Evolutionary conservation across 2,888 invertebrate species (phyloP).

Genomic region (Nipponacmea schrenckii): DNA sequence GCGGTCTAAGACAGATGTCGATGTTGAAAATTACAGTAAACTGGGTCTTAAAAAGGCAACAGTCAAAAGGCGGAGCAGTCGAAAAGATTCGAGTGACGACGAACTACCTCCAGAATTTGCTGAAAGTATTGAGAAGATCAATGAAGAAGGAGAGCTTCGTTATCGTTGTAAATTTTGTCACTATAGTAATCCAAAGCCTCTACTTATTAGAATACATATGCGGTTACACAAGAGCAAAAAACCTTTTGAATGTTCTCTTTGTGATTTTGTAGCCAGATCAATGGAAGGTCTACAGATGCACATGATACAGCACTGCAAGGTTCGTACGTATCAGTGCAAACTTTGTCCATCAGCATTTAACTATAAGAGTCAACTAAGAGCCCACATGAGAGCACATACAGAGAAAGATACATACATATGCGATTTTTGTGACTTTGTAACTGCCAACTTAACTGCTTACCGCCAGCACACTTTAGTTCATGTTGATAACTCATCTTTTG

Average conservation of each 20-base stretch:
- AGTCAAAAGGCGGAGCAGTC: not conserved
- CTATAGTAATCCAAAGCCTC: slow-evolving; percentile 53
- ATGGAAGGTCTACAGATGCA: slow-evolving; percentile 62
- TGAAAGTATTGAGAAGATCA: slow-evolving; percentile 56
- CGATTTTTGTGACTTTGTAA: slow-evolving; percentile 59
- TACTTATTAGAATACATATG: slow-evolving; percentile 60
- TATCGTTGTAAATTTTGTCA: slow-evolving; percentile 64
- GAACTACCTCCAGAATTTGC: slow-evolving; percentile 35
- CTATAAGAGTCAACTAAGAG: slow-evolving; percentile 65
- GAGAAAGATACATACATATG: slow-evolving; percentile 56
- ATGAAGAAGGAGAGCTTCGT: slow-evolving; percentile 40
- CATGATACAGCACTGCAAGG: slow-evolving; percentile 65
- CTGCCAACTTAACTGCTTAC: slow-evolving; percentile 45
- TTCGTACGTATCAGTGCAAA: slow-evolving; percentile 62
- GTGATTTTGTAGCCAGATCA: slow-evolving; percentile 57
- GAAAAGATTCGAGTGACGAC: slow-evolving; percentile 9
- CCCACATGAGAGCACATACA: slow-evolving; percentile 63
- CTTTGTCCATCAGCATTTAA: slow-evolving; percentile 59
- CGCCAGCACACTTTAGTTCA: slow-evolving; percentile 38
- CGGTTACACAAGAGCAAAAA: slow-evolving; percentile 60
- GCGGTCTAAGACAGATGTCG: slow-evolving; percentile 47
- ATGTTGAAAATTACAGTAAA: slow-evolving; percentile 39
- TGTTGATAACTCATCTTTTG: slow-evolving; percentile 11
- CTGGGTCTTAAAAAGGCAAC: not conserved
- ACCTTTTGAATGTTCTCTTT: slow-evolving; percentile 64